Evolutionary conservation across 2,888 invertebrate species (phyloP).

Genomic region (Magallana nippona): DNA sequence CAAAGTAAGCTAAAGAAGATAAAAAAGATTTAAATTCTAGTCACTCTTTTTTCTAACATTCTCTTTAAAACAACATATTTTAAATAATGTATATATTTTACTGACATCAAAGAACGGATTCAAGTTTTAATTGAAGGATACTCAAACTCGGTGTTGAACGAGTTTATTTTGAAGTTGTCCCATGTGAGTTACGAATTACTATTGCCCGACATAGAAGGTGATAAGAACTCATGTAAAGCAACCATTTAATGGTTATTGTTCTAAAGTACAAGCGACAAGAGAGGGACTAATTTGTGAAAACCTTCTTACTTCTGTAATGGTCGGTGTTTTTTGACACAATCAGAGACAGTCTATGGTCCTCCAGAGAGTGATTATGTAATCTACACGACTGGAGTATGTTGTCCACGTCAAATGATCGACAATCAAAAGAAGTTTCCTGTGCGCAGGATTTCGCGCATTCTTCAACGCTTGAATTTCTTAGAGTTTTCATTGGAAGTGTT

Average conservation of each 20-base stretch:
- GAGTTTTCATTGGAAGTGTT: slow-evolving; percentile 61
- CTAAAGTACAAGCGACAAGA: background rate
- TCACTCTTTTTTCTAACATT: background rate
- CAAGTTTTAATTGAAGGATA: no score
- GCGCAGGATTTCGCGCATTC: slow-evolving; percentile 68
- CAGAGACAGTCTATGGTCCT: slow-evolving; percentile 68
- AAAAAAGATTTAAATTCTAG: slow-evolving; percentile 1
- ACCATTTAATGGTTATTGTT: background rate
- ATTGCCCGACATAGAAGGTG: no score
- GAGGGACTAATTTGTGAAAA: background rate
- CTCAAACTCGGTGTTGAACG: no score
- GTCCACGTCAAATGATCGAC: slow-evolving; percentile 76
- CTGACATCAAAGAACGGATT: no score
- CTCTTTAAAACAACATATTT: no score
- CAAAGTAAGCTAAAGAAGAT: slow-evolving; percentile 70
- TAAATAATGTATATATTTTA: no score
- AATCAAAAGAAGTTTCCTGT: slow-evolving; percentile 71
- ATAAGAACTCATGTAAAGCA: background rate
- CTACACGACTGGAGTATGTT: slow-evolving; percentile 66
- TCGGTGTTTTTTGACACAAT: slow-evolving; percentile 68
- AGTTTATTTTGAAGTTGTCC: no score
- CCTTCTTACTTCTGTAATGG: slow-evolving; percentile 75
- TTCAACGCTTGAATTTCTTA: slow-evolving; percentile 68
- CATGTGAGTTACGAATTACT: no score
- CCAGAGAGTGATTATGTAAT: slow-evolving; percentile 72